Conservation (phyloP, 1,140 invertebrate species). For the Drosophila sp. region DNA sequence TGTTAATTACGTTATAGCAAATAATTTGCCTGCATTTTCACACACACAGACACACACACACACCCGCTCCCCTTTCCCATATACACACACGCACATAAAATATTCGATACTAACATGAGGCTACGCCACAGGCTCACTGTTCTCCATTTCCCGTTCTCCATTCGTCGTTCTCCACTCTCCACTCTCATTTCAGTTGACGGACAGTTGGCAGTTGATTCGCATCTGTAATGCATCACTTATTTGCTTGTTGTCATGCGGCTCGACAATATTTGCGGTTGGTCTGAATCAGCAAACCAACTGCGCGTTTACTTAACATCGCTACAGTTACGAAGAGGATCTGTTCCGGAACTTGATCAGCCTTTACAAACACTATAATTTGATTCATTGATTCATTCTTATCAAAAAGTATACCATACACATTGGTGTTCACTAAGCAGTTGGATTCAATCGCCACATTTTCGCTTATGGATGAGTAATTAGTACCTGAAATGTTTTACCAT, state of each 20-base stretch:
- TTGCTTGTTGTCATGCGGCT: conserved; percentile 63
- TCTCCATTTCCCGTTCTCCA: not conserved
- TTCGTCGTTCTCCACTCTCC: too few species aligned
- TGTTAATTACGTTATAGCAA: conserved; percentile 83
- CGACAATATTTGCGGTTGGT: conserved; percentile 64
- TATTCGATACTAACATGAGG: conserved; percentile 12
- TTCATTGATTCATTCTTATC: not conserved
- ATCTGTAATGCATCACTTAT: conserved; percentile 76
- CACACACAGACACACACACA: conserved; percentile 19
- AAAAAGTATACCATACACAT: too few species aligned
- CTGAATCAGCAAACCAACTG: conserved; percentile 31
- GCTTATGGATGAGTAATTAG: too few species aligned
- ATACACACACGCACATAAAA: not conserved
- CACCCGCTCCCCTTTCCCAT: too few species aligned
- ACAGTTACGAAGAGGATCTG: not conserved
- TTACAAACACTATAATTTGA: too few species aligned
- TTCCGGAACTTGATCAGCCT: not conserved
- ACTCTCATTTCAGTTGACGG: not conserved
- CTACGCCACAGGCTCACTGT: not conserved
- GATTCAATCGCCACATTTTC: too few species aligned
- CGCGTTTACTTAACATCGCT: conserved; percentile 14
- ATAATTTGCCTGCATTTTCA: conserved; percentile 74
- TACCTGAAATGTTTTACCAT: too few species aligned
- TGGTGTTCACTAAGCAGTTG: too few species aligned
- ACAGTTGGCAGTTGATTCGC: conserved; percentile 35